Percentiles rank a stretch among this genome's conserved stretches.
Conservation (phyloP, 2,888 invertebrate species). For the Calephelis perditalis region DNA sequence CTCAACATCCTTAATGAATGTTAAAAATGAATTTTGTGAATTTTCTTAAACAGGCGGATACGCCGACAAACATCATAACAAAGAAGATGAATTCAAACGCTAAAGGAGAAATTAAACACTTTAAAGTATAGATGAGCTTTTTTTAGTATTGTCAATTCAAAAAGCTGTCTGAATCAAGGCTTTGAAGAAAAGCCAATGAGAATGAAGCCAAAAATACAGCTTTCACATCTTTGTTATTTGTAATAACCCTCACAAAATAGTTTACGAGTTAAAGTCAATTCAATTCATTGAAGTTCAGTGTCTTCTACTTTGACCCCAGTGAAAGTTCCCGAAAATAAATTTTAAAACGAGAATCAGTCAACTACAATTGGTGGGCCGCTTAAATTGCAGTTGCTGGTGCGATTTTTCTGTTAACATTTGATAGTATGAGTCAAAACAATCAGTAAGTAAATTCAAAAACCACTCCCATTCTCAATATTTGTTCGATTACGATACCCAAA, state of each 20-base stretch:
- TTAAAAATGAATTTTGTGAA: slow-evolving; percentile 1
- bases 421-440: background rate
- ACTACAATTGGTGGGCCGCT: too few relatives aligned
- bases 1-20: background rate
- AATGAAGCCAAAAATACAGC: too few relatives aligned
- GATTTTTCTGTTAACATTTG: too few relatives aligned
- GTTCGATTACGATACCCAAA: slow-evolving; percentile 60
- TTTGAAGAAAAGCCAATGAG: too few relatives aligned
- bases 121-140: background rate
- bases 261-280: too few relatives aligned
- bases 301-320: too few relatives aligned
- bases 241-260: too few relatives aligned
- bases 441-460: slow-evolving; percentile 17
- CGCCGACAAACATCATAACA: slow-evolving; percentile 7
- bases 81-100: background rate
- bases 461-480: slow-evolving; percentile 58
- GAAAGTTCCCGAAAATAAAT: too few relatives aligned
- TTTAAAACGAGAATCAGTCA: too few relatives aligned
- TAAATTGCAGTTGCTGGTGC: too few relatives aligned
- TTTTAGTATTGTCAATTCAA: background rate
- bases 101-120: background rate
- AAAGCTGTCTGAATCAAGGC: background rate
- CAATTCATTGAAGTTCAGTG: too few relatives aligned
- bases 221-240: too few relatives aligned
- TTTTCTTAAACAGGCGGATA: background rate